Evolutionary conservation across 2,797 vertebrate genomes (phyloP), one percentile per base, ranked within the genome.

Genomic region (Myotis findleyi): DNA sequence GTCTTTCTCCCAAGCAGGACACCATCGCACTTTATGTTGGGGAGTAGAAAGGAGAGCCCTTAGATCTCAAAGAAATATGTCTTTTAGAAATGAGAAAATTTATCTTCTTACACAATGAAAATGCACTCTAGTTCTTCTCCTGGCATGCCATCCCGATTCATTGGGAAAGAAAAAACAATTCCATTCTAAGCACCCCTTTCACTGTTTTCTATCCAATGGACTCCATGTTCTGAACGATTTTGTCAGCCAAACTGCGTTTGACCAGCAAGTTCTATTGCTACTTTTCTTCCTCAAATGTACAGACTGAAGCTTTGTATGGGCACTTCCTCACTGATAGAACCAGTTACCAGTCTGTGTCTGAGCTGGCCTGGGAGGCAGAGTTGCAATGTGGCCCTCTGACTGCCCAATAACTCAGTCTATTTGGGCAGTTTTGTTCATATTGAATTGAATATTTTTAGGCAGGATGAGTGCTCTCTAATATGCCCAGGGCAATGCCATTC

Each of bases 121-220:
- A 86, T 55, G 23, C 5, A 23, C 47, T 87, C 33, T 89, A 64
- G 9, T 72, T 92, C 55, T 87, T 80, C 69, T 62, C 38, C n/a
- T 72, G 3, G 23, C 20, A n/a, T 69, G 44, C 38, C 57, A 85
- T 62, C 25, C n/a, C 13, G 59, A 79, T 72, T 71, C 41, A 55
- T 82, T 85, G 68, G 77, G 64, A 93, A 47, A 92, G 87, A 38
- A 95, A 95, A 80, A 90, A 53, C 21, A 75, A 17, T 49, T 66
- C 30, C 47, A 66, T 36, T 68, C 53, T 81, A 76, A 94, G 44
- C 23, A n/a, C 18, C 30, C 8, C 47, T 87, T 73, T 86, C 41
- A 57, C 38, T 66, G n/a, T 92, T 89, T 88, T 57, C 77, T 92
- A 59, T 41, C 23, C 51, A 23, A 41, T 27, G 7, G 73, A 82